Evolutionary conservation across 2,797 vertebrate genomes (phyloP).

Genomic region (Borostomias antarcticus): DNA sequence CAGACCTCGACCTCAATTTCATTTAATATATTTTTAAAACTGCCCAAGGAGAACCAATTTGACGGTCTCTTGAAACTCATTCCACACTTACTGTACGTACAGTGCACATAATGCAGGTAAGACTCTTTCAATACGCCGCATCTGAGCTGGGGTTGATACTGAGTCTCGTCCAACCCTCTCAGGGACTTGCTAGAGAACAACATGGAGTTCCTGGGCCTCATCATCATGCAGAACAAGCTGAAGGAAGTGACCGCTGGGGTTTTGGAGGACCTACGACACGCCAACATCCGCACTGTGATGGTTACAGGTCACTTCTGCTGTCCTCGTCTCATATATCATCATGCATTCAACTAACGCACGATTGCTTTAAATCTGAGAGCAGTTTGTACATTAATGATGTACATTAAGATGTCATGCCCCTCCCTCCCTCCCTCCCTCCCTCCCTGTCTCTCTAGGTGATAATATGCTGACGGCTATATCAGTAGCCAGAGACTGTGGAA

Average conservation of each 20-base stretch:
- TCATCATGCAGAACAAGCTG: constrained; percentile 98
- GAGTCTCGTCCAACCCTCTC: too few relatives aligned
- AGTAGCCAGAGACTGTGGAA: constrained; percentile 95
- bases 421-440: neutral
- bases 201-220: constrained; percentile 95
- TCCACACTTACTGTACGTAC: too few relatives aligned
- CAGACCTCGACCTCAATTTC: too few relatives aligned
- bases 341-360: neutral
- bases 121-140: too few relatives aligned
- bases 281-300: constrained; percentile 95
- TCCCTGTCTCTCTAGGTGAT: constrained; percentile 86
- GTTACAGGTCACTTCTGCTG: constrained; percentile 83
- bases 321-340: neutral
- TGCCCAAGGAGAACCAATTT: too few relatives aligned
- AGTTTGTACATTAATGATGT: too few relatives aligned
- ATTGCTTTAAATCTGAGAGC: constrained; percentile 18
- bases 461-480: constrained; percentile 97
- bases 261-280: constrained; percentile 85
- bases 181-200: constrained; percentile 92
- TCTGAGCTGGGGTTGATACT: too few relatives aligned
- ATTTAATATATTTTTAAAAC: too few relatives aligned
- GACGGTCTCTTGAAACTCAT: too few relatives aligned
- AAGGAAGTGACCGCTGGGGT: constrained; percentile 90
- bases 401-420: neutral
- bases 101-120: too few relatives aligned